Conservation (phyloP, 2,113 vertebrate species). For the Centrocercus urophasianus region DNA sequence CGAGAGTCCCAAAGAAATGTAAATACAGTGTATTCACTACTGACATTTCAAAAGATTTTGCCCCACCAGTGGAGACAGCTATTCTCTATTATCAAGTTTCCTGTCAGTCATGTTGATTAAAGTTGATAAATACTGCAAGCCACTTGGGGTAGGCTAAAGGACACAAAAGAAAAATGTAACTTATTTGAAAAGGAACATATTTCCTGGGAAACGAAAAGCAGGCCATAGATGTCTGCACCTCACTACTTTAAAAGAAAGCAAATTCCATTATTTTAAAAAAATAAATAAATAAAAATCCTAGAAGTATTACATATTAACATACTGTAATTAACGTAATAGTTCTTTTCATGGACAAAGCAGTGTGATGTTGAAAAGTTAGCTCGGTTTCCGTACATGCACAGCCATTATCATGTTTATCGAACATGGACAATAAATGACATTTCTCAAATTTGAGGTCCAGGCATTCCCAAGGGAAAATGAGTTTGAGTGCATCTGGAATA, state of each 20-base stretch:
- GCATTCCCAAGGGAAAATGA: neutral
- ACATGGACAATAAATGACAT: neutral
- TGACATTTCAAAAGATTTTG: constrained; percentile 80
- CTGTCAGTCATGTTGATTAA: constrained; percentile 81
- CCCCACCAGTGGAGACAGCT: constrained; percentile 65
- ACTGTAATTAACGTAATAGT: neutral
- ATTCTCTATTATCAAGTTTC: constrained; percentile 75
- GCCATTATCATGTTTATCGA: neutral
- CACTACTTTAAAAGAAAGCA: neutral
- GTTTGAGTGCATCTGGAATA: neutral
- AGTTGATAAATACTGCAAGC: constrained; percentile 75
- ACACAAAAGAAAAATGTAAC: constrained; percentile 61
- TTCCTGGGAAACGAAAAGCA: constrained; percentile 37
- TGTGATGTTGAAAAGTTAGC: neutral
- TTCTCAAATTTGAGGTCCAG: neutral
- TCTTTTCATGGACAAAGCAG: neutral
- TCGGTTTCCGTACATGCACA: neutral
- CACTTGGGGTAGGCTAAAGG: constrained; percentile 60
- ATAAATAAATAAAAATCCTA: neutral
- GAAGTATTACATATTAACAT: neutral
- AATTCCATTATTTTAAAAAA: neutral
- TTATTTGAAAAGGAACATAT: constrained; percentile 61
- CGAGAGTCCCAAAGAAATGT: constrained; percentile 76
- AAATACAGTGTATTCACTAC: constrained; percentile 75
- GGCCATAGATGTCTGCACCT: neutral